Percentiles rank a stretch among this genome's conserved stretches.
Evolutionary conservation across 2,113 vertebrate genomes (phyloP).

Genomic region (Poeciliopsis prolifica): DNA sequence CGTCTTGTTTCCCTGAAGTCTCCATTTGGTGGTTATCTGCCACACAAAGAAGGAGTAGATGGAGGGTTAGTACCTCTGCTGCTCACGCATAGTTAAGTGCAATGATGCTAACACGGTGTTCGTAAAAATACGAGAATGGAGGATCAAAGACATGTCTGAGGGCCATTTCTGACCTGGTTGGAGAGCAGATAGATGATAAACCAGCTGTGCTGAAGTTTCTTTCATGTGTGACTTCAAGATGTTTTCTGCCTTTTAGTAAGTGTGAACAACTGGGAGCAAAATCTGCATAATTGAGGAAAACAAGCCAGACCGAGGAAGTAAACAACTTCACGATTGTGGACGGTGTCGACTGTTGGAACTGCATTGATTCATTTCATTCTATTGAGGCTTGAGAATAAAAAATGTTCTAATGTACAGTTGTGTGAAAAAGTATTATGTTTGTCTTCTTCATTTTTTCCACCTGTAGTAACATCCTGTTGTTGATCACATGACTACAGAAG

Average conservation of each 20-base stretch:
- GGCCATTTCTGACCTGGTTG: conserved; percentile 10
- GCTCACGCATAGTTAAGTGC: conserved; percentile 15
- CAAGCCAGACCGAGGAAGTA: background rate
- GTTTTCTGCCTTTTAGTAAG: background rate
- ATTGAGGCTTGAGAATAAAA: background rate
- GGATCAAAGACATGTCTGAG: conserved; percentile 49
- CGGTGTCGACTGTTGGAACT: background rate
- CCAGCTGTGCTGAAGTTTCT: conserved; percentile 21
- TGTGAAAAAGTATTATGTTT: background rate
- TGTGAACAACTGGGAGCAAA: background rate
- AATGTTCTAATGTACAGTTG: background rate
- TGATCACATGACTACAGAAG: too few relatives aligned
- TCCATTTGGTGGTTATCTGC: conserved; percentile 1
- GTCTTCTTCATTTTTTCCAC: too few relatives aligned
- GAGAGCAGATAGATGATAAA: conserved; percentile 33
- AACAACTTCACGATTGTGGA: background rate
- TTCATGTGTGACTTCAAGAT: conserved; percentile 7
- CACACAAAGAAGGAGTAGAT: too few relatives aligned
- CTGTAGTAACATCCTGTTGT: too few relatives aligned
- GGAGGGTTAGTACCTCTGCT: conserved; percentile 7
- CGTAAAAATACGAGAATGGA: conserved; percentile 11
- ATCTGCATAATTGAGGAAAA: background rate
- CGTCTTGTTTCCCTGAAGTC: background rate
- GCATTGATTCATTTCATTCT: background rate
- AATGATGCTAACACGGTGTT: conserved; percentile 10